These are phyloP conservation scores for Glaucopsyche alexis DNA, from an alignment of 2,888 invertebrate genomes.

Conservation along the genomic window DNA sequence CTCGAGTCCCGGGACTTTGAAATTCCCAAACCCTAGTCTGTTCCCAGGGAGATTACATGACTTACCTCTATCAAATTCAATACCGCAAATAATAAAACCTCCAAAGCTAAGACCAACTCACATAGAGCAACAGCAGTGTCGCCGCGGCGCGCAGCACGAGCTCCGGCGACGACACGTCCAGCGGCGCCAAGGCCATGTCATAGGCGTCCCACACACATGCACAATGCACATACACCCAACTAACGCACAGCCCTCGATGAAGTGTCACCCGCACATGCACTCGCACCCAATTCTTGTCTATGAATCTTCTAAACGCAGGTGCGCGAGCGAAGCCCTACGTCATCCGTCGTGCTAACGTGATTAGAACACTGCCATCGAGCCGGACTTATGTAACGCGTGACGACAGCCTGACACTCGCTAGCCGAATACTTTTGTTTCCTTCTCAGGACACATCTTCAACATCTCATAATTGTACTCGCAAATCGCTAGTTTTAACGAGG, in stretches of 20 bases:
- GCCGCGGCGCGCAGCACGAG: conserved; percentile 47
- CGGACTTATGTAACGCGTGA: conserved; percentile 2
- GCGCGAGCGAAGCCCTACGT: conserved; percentile 14
- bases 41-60: no score
- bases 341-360: conserved; percentile 13
- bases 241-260: no score
- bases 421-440: not conserved
- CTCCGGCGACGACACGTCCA: conserved; percentile 52
- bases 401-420: not conserved
- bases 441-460: not conserved
- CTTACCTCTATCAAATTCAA: no score
- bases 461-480: not conserved
- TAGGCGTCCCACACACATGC: conserved; percentile 41
- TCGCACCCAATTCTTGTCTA: conserved; percentile 35
- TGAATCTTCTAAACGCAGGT: conserved; percentile 22
- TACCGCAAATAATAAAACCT: no score
- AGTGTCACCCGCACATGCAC: conserved; percentile 34
- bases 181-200: conserved; percentile 47
- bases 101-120: conserved; percentile 43
- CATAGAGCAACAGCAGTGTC: conserved; percentile 50
- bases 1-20: no score
- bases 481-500: not conserved
- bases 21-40: no score
- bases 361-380: not conserved
- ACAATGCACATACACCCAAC: conserved; percentile 52